Percentiles rank a stretch among this genome's conserved stretches.
Conservation (phyloP, 2,113 vertebrate species). For the Elephantulus edwardii region DNA sequence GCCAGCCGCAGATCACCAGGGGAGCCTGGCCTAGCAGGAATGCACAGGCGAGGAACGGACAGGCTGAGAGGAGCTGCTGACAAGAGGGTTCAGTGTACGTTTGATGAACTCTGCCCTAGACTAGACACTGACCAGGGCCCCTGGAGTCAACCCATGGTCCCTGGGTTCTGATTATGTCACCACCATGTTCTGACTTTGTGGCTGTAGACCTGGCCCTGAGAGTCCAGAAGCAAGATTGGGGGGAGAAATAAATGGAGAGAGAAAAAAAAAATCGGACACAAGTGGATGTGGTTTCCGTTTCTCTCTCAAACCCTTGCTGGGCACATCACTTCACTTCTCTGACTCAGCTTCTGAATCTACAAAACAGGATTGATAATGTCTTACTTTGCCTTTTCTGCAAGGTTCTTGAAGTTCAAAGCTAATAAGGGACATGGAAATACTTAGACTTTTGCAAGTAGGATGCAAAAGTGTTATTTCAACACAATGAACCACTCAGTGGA, state of each 20-base stretch:
- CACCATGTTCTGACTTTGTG: not conserved
- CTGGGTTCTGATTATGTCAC: not conserved
- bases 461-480: not conserved
- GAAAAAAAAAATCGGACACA: not conserved
- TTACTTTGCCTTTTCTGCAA: not conserved
- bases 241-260: not conserved
- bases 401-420: not conserved
- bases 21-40: not conserved
- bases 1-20: not conserved
- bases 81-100: not conserved
- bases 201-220: not conserved
- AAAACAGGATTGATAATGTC: not conserved
- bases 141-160: not conserved
- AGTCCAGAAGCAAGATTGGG: not conserved
- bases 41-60: not conserved
- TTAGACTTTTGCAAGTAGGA: not conserved
- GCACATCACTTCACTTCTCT: not conserved
- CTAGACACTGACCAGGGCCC: not conserved
- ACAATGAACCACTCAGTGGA: not conserved
- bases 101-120: not conserved
- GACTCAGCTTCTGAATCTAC: not conserved
- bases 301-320: not conserved
- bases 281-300: not conserved
- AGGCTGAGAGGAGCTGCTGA: not conserved
- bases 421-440: not conserved